Conservation (phyloP, 2,113 vertebrate genomes). For the Sylvia atricapilla region DNA sequence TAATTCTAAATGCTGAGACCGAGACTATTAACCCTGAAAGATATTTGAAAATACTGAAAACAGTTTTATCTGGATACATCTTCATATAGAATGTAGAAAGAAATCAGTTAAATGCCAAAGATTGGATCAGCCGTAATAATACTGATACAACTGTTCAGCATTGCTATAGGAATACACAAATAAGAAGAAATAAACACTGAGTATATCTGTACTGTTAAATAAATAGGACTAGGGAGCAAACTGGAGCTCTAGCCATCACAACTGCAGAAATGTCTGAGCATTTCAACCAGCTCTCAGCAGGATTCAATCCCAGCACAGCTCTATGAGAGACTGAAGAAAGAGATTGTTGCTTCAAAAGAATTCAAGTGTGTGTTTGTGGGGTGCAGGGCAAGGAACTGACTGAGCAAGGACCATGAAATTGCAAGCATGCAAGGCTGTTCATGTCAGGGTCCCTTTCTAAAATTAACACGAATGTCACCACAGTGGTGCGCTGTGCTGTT, state of each 20-base stretch:
- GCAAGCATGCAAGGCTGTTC: not conserved
- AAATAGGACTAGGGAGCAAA: not conserved
- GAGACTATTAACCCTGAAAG: not conserved
- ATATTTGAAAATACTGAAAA: not conserved
- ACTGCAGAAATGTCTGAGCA: not conserved
- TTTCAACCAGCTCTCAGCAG: not conserved
- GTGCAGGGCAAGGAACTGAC: not conserved
- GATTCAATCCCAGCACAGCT: not conserved
- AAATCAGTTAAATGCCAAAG: not conserved
- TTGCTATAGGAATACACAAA: not conserved
- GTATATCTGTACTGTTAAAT: not conserved
- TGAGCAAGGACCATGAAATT: not conserved
- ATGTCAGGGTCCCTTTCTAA: not conserved
- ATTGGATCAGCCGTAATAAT: not conserved
- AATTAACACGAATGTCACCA: not conserved
- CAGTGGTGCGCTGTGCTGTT: not conserved
- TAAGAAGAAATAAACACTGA: not conserved
- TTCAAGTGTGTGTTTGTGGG: not conserved
- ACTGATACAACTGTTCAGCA: not conserved
- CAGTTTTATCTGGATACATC: not conserved
- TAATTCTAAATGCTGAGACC: not conserved
- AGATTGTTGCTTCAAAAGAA: not conserved
- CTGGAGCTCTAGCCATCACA: accelerated
- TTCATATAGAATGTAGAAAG: not conserved
- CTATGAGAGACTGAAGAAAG: not conserved